These are phyloP conservation scores for Mesocentrotus franciscanus DNA, from an alignment of 53 echinoderm and acorn worm species.

Conservation along the genomic window DNA sequence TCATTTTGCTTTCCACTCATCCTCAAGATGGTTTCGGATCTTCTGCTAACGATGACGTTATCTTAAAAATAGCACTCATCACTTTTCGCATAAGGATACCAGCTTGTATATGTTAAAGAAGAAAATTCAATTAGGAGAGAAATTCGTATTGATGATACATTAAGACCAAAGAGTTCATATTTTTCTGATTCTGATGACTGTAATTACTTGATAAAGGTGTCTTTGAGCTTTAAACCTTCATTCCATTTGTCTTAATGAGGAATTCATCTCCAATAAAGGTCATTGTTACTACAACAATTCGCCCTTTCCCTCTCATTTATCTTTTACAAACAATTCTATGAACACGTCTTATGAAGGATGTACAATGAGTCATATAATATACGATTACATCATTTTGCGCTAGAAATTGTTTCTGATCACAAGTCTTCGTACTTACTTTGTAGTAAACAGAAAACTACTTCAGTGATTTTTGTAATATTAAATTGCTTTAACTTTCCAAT, in stretches of 20 bases:
- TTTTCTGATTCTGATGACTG: background rate
- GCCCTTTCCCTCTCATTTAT: background rate
- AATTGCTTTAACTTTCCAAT: too few species aligned
- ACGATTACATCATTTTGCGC: background rate
- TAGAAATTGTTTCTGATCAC: background rate
- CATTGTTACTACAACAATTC: background rate
- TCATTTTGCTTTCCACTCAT: slow-evolving; percentile 14
- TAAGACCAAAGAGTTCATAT: background rate
- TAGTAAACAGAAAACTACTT: background rate
- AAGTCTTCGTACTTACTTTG: background rate
- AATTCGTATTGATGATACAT: background rate
- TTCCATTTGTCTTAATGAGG: background rate
- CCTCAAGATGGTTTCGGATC: slow-evolving; percentile 6
- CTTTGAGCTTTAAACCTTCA: background rate
- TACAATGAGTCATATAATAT: background rate
- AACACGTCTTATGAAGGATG: background rate
- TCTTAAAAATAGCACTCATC: background rate
- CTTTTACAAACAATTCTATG: background rate
- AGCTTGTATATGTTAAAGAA: slow-evolving; percentile 22
- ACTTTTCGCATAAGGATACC: background rate
- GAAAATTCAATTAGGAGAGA: background rate
- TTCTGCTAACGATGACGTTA: background rate
- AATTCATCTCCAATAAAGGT: background rate
- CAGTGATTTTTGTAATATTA: too few species aligned
- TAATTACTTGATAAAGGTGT: background rate